Evolutionary conservation across 2,797 vertebrate species (phyloP).

Genomic region (Cyprinella venusta): DNA sequence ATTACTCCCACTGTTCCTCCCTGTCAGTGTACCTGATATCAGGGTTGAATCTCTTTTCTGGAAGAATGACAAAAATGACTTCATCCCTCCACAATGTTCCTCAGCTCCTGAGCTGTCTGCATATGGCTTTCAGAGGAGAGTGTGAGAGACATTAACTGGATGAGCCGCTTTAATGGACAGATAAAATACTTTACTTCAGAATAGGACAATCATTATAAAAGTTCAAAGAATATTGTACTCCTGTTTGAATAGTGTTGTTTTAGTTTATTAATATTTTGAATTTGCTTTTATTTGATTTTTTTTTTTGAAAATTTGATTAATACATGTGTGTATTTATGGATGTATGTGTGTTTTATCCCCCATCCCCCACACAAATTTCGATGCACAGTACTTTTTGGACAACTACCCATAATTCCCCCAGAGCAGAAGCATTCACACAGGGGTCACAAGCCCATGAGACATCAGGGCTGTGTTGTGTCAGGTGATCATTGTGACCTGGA

Average conservation of each 20-base stretch:
- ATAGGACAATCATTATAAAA: neutral
- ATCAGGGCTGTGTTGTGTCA: neutral
- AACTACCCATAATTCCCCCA: neutral
- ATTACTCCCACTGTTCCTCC: slow-evolving; percentile 17
- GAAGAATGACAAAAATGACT: slow-evolving; percentile 51
- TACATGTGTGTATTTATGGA: too few relatives aligned
- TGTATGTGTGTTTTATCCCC: too few relatives aligned
- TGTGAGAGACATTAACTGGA: slow-evolving; percentile 1
- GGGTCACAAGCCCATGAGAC: neutral
- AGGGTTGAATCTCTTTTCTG: slow-evolving; percentile 49
- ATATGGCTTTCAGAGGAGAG: slow-evolving; percentile 26
- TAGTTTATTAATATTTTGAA: too few relatives aligned
- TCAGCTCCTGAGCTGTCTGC: slow-evolving; percentile 28
- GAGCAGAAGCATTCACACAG: neutral
- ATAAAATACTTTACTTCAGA: slow-evolving; percentile 4
- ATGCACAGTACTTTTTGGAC: neutral
- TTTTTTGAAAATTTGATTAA: too few relatives aligned
- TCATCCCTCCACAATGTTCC: slow-evolving; percentile 56
- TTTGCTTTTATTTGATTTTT: neutral
- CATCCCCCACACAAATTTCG: neutral
- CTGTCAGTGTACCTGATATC: slow-evolving; percentile 53
- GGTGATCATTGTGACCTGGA: neutral
- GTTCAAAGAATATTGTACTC: neutral
- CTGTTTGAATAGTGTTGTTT: neutral
- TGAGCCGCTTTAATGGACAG: neutral